phyloP scores from a whole-genome alignment of 2,113 vertebrate genomes.

The Tetrao urogallus region DNA sequence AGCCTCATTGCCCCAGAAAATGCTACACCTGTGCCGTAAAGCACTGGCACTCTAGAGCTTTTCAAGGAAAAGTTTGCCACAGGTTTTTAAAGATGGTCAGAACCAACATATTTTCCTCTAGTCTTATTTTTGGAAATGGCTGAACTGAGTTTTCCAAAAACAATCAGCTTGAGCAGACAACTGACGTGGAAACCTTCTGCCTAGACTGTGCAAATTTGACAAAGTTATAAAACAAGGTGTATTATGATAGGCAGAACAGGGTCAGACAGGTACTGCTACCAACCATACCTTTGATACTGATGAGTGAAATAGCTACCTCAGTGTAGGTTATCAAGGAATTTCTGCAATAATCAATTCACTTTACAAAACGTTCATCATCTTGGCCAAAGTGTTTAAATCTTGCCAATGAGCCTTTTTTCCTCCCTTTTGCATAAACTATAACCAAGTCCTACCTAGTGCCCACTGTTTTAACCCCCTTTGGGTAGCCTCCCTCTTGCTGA shows the following conservation, averaged over 20 bases:
- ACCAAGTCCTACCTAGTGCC: neutral
- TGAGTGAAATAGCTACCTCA: neutral
- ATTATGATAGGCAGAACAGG: neutral
- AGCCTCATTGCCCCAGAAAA: neutral
- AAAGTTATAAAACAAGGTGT: neutral
- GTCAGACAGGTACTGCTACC: neutral
- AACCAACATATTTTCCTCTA: slow-evolving; percentile 46
- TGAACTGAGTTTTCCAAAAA: slow-evolving; percentile 65
- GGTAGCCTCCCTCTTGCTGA: neutral
- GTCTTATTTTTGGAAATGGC: slow-evolving; percentile 63
- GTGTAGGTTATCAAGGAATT: neutral
- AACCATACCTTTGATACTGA: neutral
- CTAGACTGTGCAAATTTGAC: neutral
- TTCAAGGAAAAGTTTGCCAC: slow-evolving; percentile 31
- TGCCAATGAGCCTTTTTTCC: neutral
- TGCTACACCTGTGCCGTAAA: neutral
- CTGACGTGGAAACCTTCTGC: slow-evolving; percentile 51
- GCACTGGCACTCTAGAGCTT: neutral
- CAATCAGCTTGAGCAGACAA: slow-evolving; percentile 54
- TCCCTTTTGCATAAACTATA: neutral
- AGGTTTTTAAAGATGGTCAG: slow-evolving; percentile 44
- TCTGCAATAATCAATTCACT: neutral
- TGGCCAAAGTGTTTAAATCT: neutral
- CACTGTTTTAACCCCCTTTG: neutral
- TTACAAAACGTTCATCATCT: neutral